Percentiles rank a stretch among this genome's conserved stretches.
These are phyloP conservation scores for Boloria selene DNA, from an alignment of 2,888 invertebrate genomes.

Conservation along the genomic window DNA sequence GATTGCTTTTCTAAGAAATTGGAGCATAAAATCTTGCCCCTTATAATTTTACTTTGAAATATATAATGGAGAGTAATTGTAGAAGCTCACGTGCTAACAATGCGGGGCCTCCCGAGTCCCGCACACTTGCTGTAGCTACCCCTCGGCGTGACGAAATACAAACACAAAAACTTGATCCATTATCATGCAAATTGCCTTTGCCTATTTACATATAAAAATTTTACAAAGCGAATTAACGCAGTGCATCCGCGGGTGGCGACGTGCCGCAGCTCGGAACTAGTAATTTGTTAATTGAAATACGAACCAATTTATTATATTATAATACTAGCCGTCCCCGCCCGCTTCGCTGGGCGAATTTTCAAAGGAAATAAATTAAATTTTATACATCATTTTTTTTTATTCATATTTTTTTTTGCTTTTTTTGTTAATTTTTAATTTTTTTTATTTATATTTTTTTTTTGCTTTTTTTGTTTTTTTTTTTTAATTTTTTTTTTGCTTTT, in stretches of 20 bases:
- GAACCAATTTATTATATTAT: too few relatives aligned
- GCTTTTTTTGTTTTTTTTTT: too few relatives aligned
- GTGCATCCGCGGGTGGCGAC: background rate
- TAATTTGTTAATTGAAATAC: too few relatives aligned
- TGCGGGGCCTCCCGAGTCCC: constrained; percentile 7
- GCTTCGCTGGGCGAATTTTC: too few relatives aligned
- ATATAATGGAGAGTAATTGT: constrained; percentile 6
- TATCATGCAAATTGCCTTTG: constrained; percentile 8
- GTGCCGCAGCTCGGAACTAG: background rate
- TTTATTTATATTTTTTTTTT: too few relatives aligned
- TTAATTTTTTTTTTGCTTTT: too few relatives aligned
- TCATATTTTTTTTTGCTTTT: too few relatives aligned
- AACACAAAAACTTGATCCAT: background rate
- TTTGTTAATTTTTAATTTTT: too few relatives aligned
- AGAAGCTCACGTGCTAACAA: constrained; percentile 13
- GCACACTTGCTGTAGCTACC: background rate
- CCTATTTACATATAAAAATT: constrained; percentile 10
- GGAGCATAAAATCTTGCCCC: background rate
- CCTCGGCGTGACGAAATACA: background rate
- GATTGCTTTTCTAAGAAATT: constrained; percentile 1
- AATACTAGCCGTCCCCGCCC: too few relatives aligned
- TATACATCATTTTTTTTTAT: too few relatives aligned
- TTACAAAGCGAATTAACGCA: constrained; percentile 12
- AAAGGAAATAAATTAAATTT: too few relatives aligned
- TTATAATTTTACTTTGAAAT: constrained; percentile 4